Conservation (phyloP, 2,888 invertebrate genomes). For the Drosophila nr. medialis region DNA sequence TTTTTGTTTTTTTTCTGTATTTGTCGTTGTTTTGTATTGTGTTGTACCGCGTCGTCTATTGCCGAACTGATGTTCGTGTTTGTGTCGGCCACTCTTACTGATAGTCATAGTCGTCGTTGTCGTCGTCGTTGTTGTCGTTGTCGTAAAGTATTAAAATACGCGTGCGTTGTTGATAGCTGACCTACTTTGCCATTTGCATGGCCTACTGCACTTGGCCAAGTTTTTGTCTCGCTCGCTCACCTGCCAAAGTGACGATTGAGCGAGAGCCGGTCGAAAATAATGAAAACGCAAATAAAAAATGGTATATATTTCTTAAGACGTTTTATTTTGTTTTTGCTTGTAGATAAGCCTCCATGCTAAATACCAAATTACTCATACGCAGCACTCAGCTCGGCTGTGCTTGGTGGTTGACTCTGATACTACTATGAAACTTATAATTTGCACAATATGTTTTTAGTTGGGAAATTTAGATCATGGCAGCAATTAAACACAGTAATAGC, state of each 20-base stretch:
- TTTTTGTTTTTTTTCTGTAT: not conserved
- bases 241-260: constrained; percentile 20
- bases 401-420: not conserved
- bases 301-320: constrained; percentile 28
- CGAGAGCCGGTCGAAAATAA: constrained; percentile 28
- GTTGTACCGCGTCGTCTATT: constrained; percentile 20
- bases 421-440: constrained; percentile 33
- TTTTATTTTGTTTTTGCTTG: constrained; percentile 27
- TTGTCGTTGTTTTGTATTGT: constrained; percentile 4
- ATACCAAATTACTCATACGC: constrained; percentile 52
- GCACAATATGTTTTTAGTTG: constrained; percentile 72
- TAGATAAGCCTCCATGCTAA: constrained; percentile 39
- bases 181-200: constrained; percentile 84
- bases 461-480: constrained; percentile 81
- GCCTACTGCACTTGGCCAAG: constrained; percentile 86
- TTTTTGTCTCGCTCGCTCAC: constrained; percentile 81
- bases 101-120: constrained; percentile 10
- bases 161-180: constrained; percentile 76
- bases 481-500: constrained; percentile 65
- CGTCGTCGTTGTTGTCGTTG: not conserved
- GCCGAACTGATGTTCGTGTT: constrained; percentile 28
- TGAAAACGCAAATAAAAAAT: constrained; percentile 31
- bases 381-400: constrained; percentile 13
- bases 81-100: constrained; percentile 38
- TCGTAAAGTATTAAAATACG: constrained; percentile 46